These are phyloP conservation scores for Pseudanteris insignis DNA, from an alignment of 2,888 invertebrate species.

Conservation along the genomic window DNA sequence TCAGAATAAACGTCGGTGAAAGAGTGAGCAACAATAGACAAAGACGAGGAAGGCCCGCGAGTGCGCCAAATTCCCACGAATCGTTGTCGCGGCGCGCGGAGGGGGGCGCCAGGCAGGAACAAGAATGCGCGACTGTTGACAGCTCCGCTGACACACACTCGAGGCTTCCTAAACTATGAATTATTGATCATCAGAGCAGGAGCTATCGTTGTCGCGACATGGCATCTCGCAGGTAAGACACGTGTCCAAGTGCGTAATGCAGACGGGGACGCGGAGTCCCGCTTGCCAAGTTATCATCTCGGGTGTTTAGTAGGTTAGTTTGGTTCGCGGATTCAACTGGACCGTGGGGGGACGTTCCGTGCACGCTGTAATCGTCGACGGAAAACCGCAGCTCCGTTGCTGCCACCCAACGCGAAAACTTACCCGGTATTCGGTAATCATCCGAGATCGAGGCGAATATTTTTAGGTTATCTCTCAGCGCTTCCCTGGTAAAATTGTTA, in stretches of 20 bases:
- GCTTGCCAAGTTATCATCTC: conserved; percentile 2
- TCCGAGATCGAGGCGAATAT: background rate
- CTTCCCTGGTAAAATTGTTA: conserved; percentile 13
- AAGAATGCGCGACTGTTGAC: conserved; percentile 44
- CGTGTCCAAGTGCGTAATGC: conserved; percentile 35
- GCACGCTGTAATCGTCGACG: background rate
- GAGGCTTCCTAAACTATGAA: conserved; percentile 51
- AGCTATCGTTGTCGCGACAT: conserved; percentile 58
- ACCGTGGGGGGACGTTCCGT: background rate
- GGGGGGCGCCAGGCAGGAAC: background rate
- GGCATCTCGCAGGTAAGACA: conserved; percentile 65
- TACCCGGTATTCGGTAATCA: background rate
- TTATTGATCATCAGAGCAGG: conserved; percentile 55
- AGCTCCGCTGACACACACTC: conserved; percentile 28
- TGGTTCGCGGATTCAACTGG: conserved; percentile 28
- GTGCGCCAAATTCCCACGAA: conserved; percentile 15
- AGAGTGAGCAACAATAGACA: conserved; percentile 12
- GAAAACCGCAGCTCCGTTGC: background rate
- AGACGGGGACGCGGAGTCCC: background rate
- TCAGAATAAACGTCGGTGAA: conserved; percentile 1
- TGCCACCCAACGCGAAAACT: background rate
- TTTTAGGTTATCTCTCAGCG: conserved; percentile 25
- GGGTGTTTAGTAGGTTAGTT: conserved; percentile 47
- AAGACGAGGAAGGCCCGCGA: conserved; percentile 2
- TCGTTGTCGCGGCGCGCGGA: conserved; percentile 1